Evolutionary conservation across 2,797 vertebrate species (phyloP).

Genomic region (Brachyalestes nurse): DNA sequence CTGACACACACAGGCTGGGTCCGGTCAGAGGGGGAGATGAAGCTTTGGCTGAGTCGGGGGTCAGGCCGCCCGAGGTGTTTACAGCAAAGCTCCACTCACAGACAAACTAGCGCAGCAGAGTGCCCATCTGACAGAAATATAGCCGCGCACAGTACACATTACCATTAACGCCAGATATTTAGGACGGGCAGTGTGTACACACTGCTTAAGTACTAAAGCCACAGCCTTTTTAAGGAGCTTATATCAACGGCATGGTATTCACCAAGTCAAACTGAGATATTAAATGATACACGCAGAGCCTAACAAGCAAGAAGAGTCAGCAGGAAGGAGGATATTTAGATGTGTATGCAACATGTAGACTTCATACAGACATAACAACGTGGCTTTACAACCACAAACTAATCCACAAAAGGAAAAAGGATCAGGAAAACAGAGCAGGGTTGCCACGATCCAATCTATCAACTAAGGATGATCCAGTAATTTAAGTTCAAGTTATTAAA

Average conservation of each 20-base stretch:
- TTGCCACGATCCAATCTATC: too few relatives aligned
- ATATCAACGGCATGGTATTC: conserved; percentile 12
- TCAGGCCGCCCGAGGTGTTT: conserved; percentile 54
- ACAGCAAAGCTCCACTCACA: conserved; percentile 50
- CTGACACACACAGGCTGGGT: conserved; percentile 66
- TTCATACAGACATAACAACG: conserved; percentile 3
- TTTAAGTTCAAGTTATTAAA: too few relatives aligned
- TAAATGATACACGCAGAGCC: background rate
- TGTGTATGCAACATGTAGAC: background rate
- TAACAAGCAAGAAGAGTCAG: background rate
- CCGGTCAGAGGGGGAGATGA: conserved; percentile 32
- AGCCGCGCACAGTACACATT: conserved; percentile 37
- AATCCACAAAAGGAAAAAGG: background rate
- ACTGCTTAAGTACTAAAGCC: conserved; percentile 5
- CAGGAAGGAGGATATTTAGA: background rate
- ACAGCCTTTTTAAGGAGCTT: conserved; percentile 31
- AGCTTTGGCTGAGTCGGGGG: conserved; percentile 40
- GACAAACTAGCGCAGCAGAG: conserved; percentile 68
- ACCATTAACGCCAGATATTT: conserved; percentile 39
- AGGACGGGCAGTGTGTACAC: conserved; percentile 33
- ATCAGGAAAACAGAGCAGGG: background rate
- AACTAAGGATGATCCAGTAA: background rate
- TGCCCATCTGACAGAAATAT: conserved; percentile 54
- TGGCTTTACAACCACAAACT: background rate
- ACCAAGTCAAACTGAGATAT: conserved; percentile 26